These are phyloP conservation scores for Arizona elegans DNA, from an alignment of 2,113 vertebrate species.

Conservation along the genomic window DNA sequence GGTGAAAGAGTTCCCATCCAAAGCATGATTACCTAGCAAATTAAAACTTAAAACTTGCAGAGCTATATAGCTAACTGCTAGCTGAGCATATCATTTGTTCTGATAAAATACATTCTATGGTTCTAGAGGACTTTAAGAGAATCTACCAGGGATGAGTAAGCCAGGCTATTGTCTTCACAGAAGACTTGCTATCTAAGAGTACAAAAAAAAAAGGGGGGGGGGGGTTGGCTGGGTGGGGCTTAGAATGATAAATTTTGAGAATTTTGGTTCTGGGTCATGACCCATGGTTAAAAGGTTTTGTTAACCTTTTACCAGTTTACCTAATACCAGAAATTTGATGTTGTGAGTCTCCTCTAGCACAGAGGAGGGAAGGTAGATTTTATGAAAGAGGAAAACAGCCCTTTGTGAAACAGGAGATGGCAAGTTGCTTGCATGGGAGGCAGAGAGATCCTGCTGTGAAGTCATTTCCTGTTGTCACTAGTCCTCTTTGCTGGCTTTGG, in stretches of 20 bases:
- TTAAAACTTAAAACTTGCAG: not conserved
- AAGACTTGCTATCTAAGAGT: not conserved
- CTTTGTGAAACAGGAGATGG: constrained; percentile 26
- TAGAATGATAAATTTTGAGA: not conserved
- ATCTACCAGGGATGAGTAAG: not conserved
- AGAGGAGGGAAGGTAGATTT: constrained; percentile 15
- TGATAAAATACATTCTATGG: not conserved
- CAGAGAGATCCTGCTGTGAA: constrained; percentile 11
- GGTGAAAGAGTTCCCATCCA: not conserved
- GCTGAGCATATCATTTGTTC: not conserved
- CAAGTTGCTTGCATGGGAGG: not conserved
- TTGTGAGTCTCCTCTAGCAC: not conserved
- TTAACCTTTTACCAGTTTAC: not conserved
- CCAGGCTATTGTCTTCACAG: not conserved
- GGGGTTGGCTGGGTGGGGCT: too few species aligned
- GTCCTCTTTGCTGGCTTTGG: not conserved
- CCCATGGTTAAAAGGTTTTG: not conserved
- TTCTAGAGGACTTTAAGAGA: not conserved
- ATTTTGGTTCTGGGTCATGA: not conserved
- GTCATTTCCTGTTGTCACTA: constrained; percentile 43
- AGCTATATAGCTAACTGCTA: not conserved
- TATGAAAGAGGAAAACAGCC: constrained; percentile 35
- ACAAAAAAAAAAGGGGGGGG: not conserved
- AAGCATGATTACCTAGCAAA: not conserved
- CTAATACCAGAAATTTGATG: not conserved